Conservation (phyloP, 2,797 vertebrate species). For the Brachymystax lenok region DNA sequence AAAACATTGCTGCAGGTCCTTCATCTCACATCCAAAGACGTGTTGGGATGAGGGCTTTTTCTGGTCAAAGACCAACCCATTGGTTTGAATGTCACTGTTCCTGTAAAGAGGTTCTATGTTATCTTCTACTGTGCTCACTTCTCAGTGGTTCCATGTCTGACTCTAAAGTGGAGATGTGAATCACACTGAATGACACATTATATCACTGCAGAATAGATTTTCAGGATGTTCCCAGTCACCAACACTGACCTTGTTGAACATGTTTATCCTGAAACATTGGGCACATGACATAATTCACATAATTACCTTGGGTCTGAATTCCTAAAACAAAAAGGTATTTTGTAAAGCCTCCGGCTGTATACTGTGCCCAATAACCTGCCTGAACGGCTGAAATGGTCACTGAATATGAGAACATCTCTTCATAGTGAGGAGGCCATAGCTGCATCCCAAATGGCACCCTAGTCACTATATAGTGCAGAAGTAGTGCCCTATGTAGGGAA, state of each 20-base stretch:
- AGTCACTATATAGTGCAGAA: too few relatives aligned
- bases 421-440: neutral
- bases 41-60: neutral
- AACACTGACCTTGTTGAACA: constrained; percentile 2
- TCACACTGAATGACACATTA: neutral
- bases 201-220: too few relatives aligned
- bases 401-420: neutral
- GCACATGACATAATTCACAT: neutral
- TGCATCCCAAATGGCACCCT: too few relatives aligned
- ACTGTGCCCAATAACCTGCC: neutral
- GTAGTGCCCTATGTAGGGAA: neutral
- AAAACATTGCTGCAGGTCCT: neutral
- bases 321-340: too few relatives aligned
- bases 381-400: neutral
- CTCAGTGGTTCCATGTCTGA: neutral
- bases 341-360: neutral
- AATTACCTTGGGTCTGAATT: neutral
- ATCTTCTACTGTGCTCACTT: neutral
- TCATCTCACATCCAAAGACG: neutral
- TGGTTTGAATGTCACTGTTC: neutral
- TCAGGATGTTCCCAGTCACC: neutral
- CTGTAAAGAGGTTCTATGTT: neutral
- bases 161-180: neutral
- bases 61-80: neutral
- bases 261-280: neutral